Conservation (phyloP, 35 echinoderm and acorn worm species). For the Lytechinus variegatus region DNA sequence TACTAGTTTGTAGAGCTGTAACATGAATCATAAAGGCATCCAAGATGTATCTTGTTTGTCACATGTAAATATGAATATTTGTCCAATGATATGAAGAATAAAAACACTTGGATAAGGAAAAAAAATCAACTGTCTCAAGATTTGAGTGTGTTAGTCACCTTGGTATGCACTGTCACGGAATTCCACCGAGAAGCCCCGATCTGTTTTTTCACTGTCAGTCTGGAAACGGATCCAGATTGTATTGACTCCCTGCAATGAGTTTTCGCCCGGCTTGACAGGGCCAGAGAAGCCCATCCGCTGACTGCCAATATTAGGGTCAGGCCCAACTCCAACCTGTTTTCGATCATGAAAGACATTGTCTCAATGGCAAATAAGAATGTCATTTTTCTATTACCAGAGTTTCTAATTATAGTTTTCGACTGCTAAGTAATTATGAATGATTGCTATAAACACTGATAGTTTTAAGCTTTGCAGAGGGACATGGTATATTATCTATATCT, state of each 20-base stretch:
- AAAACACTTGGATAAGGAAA: too few relatives aligned
- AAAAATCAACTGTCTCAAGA: too few relatives aligned
- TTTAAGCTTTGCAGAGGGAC: too few relatives aligned
- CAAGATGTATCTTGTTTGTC: too few relatives aligned
- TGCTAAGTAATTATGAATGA: too few relatives aligned
- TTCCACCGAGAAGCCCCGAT: constrained; percentile 89
- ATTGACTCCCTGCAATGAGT: constrained; percentile 41
- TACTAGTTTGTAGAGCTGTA: too few relatives aligned
- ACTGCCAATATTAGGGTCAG: constrained; percentile 32
- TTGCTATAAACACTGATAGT: too few relatives aligned
- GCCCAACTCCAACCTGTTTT: constrained; percentile 17
- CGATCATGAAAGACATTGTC: not conserved
- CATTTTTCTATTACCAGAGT: not conserved
- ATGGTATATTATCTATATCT: too few relatives aligned
- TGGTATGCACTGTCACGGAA: constrained; percentile 73
- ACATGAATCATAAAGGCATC: too few relatives aligned
- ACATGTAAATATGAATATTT: too few relatives aligned
- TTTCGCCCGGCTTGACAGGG: constrained; percentile 16
- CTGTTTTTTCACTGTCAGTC: constrained; percentile 83
- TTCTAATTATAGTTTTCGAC: too few relatives aligned
- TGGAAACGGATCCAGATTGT: constrained; percentile 82
- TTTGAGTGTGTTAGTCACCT: constrained; percentile 52
- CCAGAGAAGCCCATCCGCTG: constrained; percentile 61
- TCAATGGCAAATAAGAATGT: not conserved
- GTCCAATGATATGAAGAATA: too few relatives aligned